A percentile compares a stretch with the other conserved stretches of the same genome.
Conservation (phyloP, 2,113 vertebrate species). For the Pteropus alecto region DNA sequence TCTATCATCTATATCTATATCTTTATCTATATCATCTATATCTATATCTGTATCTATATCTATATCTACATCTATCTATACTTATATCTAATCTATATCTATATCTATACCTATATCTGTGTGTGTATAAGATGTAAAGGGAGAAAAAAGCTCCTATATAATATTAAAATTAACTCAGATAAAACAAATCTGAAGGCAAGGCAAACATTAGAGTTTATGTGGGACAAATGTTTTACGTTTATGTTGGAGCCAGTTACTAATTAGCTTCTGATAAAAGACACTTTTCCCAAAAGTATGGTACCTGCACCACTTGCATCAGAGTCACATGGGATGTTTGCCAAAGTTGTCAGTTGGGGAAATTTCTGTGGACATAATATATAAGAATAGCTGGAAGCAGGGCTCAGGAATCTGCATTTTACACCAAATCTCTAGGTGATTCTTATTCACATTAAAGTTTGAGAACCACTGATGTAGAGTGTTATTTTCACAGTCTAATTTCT, state of each 20-base stretch:
- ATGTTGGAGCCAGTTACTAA: background rate
- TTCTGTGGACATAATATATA: background rate
- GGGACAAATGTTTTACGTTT: background rate
- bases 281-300: background rate
- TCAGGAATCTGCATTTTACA: background rate
- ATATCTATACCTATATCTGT: too few species aligned
- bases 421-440: background rate
- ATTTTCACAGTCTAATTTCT: slow-evolving; percentile 56
- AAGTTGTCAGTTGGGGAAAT: background rate
- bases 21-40: too few species aligned
- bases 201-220: background rate
- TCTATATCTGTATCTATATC: too few species aligned
- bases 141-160: background rate
- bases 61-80: too few species aligned
- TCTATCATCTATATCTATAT: too few species aligned
- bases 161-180: slow-evolving; percentile 1
- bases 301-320: background rate
- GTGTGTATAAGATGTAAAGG: background rate
- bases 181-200: background rate
- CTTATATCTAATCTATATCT: too few species aligned
- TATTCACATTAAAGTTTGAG: slow-evolving; percentile 45
- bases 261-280: background rate
- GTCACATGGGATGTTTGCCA: background rate
- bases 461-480: slow-evolving; percentile 30
- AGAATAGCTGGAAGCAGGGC: background rate